Evolutionary conservation across 2,888 invertebrate species (phyloP), one percentile per base, ranked within the genome.

Genomic region (Harpalus rubripes): DNA sequence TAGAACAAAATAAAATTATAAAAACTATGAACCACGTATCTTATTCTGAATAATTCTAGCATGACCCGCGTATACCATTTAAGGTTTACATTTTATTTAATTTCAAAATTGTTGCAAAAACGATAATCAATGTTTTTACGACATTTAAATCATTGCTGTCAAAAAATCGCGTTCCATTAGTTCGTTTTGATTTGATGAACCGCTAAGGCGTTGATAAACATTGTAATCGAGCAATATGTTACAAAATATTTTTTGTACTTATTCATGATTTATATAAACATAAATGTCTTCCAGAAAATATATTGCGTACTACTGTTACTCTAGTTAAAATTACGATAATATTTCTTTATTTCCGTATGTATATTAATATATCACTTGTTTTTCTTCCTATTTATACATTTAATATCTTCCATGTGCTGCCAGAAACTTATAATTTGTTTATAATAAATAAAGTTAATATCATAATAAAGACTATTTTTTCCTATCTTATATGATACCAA

Each of bases 281-380:
- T 59, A 16, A 16, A 16, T 59, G 15, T 59, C 59, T 59, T 16
- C 7, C 5, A 7, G 4, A 59, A 15, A n/a, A 39, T 32, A 32
- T 22, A 26, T 63, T 7, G 26, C 15, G n/a, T 26, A 39, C n/a
- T 41, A 74, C 72, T 74, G 72, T 8, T 74, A 41, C 7, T 18
- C 7, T 18, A 41, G 72, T 74, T 74, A 52, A 52, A 52, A 52
- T 52, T 52, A 52, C 44, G 44, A 52, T 74, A 41, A 41, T 12
- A 68, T 26, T 26, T 26, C 32, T 68, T n/a, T 41, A 41, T 44
- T 41, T 74, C 72, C 72, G 44, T 44, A 74, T 18, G 16, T 18
- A 16, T 41, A 44, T 74, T 74, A 74, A 74, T 74, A 74, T 44
- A 41, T 74, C 72, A 74, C 44, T 7, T 44, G 72, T 74, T 74